Evolutionary conservation across 2,797 vertebrate species (phyloP), one percentile per base, ranked within the genome.

Genomic region (Enteromius trimaculatus): DNA sequence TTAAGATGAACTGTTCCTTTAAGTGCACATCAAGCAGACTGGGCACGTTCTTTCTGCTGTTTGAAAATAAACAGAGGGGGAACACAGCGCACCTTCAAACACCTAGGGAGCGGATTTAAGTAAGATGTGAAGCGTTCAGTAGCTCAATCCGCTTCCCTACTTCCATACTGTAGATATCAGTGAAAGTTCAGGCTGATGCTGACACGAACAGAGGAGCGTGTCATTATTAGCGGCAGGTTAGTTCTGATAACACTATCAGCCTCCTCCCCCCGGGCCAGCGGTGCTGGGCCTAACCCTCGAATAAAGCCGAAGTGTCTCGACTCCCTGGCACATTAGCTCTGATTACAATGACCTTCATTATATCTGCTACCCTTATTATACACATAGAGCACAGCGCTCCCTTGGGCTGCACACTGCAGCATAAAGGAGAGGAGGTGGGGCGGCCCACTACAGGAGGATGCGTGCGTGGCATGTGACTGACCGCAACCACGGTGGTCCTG

Each of bases 331-430:
- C 93, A 94, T 95, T 95, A 95, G 93, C 93, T 92, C 89, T 94
- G 94, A 95, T 95, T 95, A 94, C 92, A 94, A 94, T 95, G 94
- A 96, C 94, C 95, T 95, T 94, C 93, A 94, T 94, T 95, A 94
- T 95, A 95, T 95, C 94, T 94, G 93, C 91, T 92, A 89, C 88
- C 93, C 93, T 94, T 94, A 94, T 93, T 94, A 94, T 93, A 93
- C 93, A 93, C 91, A 90, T 91, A 91, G 89, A 93, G 92, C 87
- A 89, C 88, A 47, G 87, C 84, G 69, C 82, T 94, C 93, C 92
- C 93, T 76, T 80, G 91, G 91, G 94, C 87, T 84, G 89, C 87
- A 89, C 92, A 87, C 90, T 90, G 91, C 90, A 86, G 86, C 88
- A 88, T 89, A 87, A 89, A 90, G 84, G 85, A 92, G 91, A 91